Conservation (phyloP, 2,797 vertebrate genomes). For the Tamandua tetradactyla region DNA sequence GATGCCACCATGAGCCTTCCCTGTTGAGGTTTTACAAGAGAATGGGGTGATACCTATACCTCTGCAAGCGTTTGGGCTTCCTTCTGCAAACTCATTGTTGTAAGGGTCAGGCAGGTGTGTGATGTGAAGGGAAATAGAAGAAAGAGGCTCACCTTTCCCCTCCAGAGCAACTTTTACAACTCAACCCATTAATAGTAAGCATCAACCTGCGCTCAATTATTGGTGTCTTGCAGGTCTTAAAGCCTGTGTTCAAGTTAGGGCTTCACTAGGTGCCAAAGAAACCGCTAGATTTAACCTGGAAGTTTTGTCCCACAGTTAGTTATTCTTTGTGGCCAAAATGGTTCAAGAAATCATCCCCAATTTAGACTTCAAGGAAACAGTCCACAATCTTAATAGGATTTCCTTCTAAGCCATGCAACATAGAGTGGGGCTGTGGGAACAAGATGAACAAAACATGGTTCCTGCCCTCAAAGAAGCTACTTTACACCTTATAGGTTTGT, state of each 20-base stretch:
- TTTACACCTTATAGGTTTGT: not conserved
- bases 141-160: not conserved
- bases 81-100: not conserved
- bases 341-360: not conserved
- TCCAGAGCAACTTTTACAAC: not conserved
- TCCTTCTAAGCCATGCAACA: not conserved
- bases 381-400: not conserved
- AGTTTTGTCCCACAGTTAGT: not conserved
- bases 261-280: not conserved
- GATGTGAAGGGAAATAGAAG: conserved; percentile 35
- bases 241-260: not conserved
- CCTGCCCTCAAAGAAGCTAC: too few species aligned
- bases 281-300: conserved; percentile 43
- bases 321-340: not conserved
- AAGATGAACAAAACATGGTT: not conserved
- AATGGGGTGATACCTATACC: not conserved
- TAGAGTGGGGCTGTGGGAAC: not conserved
- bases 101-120: conserved; percentile 28
- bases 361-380: not conserved
- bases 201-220: not conserved
- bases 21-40: conserved; percentile 2
- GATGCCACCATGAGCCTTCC: not conserved
- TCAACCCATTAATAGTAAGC: not conserved
- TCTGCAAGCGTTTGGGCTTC: not conserved
- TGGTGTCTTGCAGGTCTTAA: not conserved